Evolutionary conservation across 2,888 invertebrate species (phyloP).

Genomic region (Nyleta sp.): DNA sequence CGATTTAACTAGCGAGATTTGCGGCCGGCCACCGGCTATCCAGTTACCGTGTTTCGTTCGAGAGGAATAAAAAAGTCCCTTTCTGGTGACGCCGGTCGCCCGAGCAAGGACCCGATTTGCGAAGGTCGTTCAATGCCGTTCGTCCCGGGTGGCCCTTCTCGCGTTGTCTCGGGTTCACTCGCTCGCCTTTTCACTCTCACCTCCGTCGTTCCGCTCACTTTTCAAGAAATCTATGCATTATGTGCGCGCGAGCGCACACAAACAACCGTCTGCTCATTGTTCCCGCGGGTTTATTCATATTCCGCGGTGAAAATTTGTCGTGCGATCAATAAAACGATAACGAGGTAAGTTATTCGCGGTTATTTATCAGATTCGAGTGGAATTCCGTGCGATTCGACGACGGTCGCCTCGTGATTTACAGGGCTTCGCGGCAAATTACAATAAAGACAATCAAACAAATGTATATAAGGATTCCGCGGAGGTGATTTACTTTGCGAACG

Average conservation of each 20-base stretch:
- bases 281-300: slow-evolving; percentile 10
- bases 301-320: slow-evolving; percentile 26
- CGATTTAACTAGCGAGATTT: slow-evolving; percentile 51
- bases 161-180: slow-evolving; percentile 60
- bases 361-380: slow-evolving; percentile 10
- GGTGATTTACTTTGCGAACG: slow-evolving; percentile 14
- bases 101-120: slow-evolving; percentile 67
- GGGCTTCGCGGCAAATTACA: too few relatives aligned
- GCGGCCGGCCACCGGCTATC: slow-evolving; percentile 59
- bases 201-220: slow-evolving; percentile 61
- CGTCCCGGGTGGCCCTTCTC: slow-evolving; percentile 71
- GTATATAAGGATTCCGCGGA: too few relatives aligned
- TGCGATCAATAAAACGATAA: slow-evolving; percentile 18
- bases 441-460: too few relatives aligned
- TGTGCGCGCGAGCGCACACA: not conserved
- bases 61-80: slow-evolving; percentile 53
- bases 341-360: slow-evolving; percentile 6
- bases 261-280: not conserved
- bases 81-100: slow-evolving; percentile 56
- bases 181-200: slow-evolving; percentile 57
- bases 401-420: too few relatives aligned
- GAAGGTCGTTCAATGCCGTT: slow-evolving; percentile 69
- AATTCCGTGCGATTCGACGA: slow-evolving; percentile 9
- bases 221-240: slow-evolving; percentile 51
- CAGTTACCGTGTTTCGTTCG: slow-evolving; percentile 54